Conservation (phyloP, 2,797 vertebrate genomes). For the Bradypodion pumilum region DNA sequence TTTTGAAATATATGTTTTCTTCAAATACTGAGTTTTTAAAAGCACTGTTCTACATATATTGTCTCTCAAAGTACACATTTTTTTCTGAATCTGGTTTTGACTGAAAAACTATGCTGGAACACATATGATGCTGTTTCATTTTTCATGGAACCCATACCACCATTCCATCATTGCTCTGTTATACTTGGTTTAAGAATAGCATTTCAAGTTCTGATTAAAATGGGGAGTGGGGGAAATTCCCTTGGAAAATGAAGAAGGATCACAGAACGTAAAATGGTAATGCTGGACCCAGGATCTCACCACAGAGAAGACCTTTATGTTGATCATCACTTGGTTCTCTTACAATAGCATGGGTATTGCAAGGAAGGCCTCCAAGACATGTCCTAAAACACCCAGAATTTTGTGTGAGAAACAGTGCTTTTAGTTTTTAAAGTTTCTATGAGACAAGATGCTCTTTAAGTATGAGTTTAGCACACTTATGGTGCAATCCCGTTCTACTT, state of each 20-base stretch:
- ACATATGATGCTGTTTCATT: background rate
- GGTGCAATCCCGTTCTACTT: background rate
- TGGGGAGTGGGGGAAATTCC: background rate
- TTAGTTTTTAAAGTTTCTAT: background rate
- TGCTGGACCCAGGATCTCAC: too few relatives aligned
- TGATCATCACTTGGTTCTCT: background rate
- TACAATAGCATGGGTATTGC: background rate
- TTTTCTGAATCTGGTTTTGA: too few relatives aligned
- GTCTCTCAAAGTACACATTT: too few relatives aligned
- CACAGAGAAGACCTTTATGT: too few relatives aligned
- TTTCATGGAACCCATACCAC: background rate
- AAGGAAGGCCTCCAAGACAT: background rate
- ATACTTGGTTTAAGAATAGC: background rate
- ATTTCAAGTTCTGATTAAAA: background rate
- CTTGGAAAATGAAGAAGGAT: background rate
- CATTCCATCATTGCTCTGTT: background rate
- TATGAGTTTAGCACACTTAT: background rate
- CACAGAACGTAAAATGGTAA: background rate
- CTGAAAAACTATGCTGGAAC: background rate
- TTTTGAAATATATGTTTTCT: too few relatives aligned
- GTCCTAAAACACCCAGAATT: background rate
- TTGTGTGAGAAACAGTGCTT: background rate
- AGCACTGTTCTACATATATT: too few relatives aligned
- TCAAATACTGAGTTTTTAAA: too few relatives aligned
- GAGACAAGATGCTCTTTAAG: too few relatives aligned